Base-by-base conservation (phyloP, 1,140 invertebrate species). In the Drosophila insularis region DNA sequence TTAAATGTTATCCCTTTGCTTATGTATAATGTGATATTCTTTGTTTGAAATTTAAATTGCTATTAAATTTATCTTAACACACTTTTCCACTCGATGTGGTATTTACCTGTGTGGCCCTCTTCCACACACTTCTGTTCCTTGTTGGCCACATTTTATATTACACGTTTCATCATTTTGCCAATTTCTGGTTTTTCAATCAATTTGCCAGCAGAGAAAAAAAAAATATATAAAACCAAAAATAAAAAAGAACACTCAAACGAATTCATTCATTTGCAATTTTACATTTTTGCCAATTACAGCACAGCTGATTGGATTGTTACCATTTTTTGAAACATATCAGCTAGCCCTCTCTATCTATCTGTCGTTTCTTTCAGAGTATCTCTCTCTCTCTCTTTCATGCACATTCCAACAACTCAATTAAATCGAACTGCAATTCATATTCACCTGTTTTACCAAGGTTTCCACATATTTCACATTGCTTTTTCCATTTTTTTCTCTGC, bases 221-320 rank as follows among this genome's bases (percentile, higher is more conserved):
- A 74, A 11, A 50, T 11, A 6, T 27, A 35, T 35, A 35, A 35
- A 35, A 35, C 32, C 32, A 35, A 50, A 19, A 21, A 46, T 7
- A 46, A 46, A 46, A 46, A 7, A 1, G 2, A 50, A 50, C 8
- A 50, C 43, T 50, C 43, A 50, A 50, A 50, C 43, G 43, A 50
- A 82, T 86, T 82, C 82, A 74, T 68, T 75, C 80, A 82, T 82
- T 82, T 68, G 70, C 64, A 68, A 80, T 89, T 82, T 89, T 82
- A 67, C 80, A 74, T 89, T 86, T 58, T 77, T 77, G 76, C 79
- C 82, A 87, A 87, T 87, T 89, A 86, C 78, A 81, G 66, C 74
- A 77, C 63, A 72, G 76, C 72, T 89, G 80, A 87, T 87, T 87
- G 84, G 79, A 82, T 87, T 86, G 82, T 87, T 87, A 68, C 64